Base-by-base conservation (phyloP, 23 tunicate species). In the Halocynthia aurantium region DNA sequence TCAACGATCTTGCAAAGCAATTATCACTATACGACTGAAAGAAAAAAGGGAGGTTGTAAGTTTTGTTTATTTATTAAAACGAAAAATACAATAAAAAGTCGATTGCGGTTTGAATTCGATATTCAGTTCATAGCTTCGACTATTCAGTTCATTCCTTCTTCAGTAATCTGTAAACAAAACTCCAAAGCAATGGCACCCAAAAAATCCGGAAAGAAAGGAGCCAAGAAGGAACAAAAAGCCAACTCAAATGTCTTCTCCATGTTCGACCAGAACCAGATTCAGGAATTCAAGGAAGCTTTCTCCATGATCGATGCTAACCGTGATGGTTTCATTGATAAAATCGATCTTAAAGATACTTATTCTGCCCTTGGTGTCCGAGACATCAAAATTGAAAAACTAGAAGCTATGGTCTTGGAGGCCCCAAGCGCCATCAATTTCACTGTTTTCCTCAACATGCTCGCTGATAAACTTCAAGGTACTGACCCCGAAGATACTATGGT, bases 261-360 rank as follows among this genome's bases (percentile, higher is more conserved):
- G 63, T 58, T 58, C 63, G 63, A 58, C 67, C 98, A 93, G 69
- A 85, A 82, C 61, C 91, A 93, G 64, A 93, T 93, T 67, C 98
- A 93, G 73, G 98, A 93, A 82, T 91, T 91, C 80, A 89, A 89
- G 73, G 96, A 89, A 87, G 96, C 96, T 50, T 89, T 89, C 70
- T 89, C 96, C 22, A 89, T 89, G 75, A 89, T 89, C 31, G 96
- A 89, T 63, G 84, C 82, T 20, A 89, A 93, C 88, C 63, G 98
- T 67, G 98, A 93, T 75, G 98, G 98, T 44, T 93, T 93, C 75
- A 93, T 93, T 15, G 91, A 93, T 75, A 93, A 93, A 79, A 86
- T 85, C 76, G 98, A 93, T 62, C 71, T 93, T 71, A 86, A 86
- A 73, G 91, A 86, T 58, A 93, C 88, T 51, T 93, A 93, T 75